Evolutionary conservation across 2,113 vertebrate genomes (phyloP), one percentile per base, ranked within the genome.

Genomic region (Mus pahari): DNA sequence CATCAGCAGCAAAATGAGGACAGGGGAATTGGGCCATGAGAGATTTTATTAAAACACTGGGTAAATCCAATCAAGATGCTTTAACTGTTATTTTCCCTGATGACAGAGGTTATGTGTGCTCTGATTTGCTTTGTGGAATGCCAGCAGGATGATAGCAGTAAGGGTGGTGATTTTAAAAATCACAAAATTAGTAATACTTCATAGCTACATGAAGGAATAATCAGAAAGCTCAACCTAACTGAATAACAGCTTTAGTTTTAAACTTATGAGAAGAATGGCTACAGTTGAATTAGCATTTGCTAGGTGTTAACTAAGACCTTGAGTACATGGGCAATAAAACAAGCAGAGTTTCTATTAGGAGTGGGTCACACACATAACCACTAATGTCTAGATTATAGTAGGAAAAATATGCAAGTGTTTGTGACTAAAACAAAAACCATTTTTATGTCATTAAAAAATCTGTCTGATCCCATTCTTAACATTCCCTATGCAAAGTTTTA

Each of bases 11-110:
- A 89, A 94, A 98, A 96, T 48, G 91, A 97, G 97, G 90, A 95
- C 91, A 64, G 60, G 79, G 81, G 95, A 97, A 97, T 88, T 97
- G 86, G 96, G 94, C 95, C 95, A 92, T 96, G 95, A 86, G 91
- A 94, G 90, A 96, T 96, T 97, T 93, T 95, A 93, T 96, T 97
- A 90, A 95, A 97, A 96, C 92, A 78, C 64, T 93, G 74, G 87
- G 94, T 95, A 50, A 97, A 92, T 97, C 95, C 86, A 97, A 90
- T 92, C 95, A 94, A 79, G 11, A 48, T 6, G 2, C 36, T 42
- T 62, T 74, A 33, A 33, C 79, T 91, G 53, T 94, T 96, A 45
- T 48, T 81, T 86, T 95, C 60, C 92, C 90, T 91, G 60, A 89
- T 75, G 77, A 86, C 60, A 92, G 33, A 91, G 60, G 90, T 86